Evolutionary conservation across 2,113 vertebrate species (phyloP).

Genomic region (Anolis carolinensis): DNA sequence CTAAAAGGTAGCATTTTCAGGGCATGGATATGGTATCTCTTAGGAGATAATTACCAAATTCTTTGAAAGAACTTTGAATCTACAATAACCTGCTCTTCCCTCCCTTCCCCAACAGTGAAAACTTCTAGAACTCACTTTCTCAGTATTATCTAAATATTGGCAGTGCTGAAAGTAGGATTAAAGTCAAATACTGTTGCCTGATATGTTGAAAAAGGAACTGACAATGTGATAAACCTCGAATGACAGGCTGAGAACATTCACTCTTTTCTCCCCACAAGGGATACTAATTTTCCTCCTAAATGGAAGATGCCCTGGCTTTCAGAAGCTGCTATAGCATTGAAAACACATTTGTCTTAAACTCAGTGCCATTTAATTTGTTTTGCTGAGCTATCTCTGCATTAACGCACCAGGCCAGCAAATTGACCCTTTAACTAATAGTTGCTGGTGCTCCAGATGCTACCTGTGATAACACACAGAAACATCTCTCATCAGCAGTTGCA

Average conservation of each 20-base stretch:
- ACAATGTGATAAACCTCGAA: slow-evolving; percentile 18
- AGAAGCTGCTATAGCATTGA: neutral
- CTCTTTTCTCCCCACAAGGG: slow-evolving; percentile 1
- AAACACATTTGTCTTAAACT: slow-evolving; percentile 3
- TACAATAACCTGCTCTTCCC: neutral
- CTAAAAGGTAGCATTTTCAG: neutral
- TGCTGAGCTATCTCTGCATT: slow-evolving; percentile 6
- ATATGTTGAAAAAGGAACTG: slow-evolving; percentile 1
- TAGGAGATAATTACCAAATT: neutral
- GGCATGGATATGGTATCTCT: neutral
- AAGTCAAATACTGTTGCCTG: slow-evolving; percentile 17
- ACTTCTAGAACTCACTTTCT: slow-evolving; percentile 16
- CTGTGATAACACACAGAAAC: neutral
- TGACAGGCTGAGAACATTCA: slow-evolving; percentile 16
- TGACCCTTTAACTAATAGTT: slow-evolving; percentile 21
- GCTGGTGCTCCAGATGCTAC: neutral
- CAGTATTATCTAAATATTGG: slow-evolving; percentile 21
- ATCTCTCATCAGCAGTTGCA: neutral
- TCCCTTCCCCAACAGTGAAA: neutral
- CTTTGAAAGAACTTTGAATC: neutral
- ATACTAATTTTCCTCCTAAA: slow-evolving; percentile 25
- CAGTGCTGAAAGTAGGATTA: neutral
- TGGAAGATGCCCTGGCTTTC: neutral
- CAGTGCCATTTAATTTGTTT: neutral
- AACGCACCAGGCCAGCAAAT: neutral